These are phyloP conservation scores for Hippopotamus amphibius DNA, from an alignment of 2,113 vertebrate species.

Conservation along the genomic window DNA sequence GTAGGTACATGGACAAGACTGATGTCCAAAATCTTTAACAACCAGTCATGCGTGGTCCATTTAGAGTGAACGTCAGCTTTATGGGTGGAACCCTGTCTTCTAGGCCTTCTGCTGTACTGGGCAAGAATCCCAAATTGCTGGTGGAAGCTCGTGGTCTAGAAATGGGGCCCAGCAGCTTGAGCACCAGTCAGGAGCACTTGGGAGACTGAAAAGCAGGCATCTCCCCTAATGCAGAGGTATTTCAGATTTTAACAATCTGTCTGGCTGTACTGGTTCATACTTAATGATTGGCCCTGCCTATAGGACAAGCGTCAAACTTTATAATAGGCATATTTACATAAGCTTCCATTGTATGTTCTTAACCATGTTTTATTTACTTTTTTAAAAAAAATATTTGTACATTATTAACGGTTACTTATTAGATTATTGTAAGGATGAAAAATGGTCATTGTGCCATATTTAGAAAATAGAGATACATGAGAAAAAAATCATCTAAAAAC, in stretches of 20 bases:
- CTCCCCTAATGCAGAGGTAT: neutral
- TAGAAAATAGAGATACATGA: neutral
- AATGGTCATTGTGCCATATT: neutral
- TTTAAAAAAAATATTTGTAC: neutral
- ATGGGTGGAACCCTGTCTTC: neutral
- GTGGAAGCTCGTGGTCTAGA: neutral
- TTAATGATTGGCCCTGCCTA: too few species aligned
- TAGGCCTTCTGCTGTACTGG: neutral
- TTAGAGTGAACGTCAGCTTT: too few species aligned
- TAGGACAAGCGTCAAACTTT: neutral
- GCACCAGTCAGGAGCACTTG: too few species aligned
- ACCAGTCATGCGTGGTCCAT: fast-evolving
- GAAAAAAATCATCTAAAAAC: neutral
- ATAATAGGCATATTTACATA: neutral
- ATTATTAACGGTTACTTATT: neutral
- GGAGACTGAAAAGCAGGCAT: neutral
- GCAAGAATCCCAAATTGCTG: neutral
- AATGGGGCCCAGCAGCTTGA: fast-evolving
- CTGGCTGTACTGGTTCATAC: neutral
- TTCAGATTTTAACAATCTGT: neutral
- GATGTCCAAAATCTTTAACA: neutral
- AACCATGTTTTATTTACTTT: neutral
- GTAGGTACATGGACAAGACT: fast-evolving
- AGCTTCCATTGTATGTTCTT: neutral
- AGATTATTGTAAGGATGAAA: neutral